These are phyloP conservation scores for Ophiodon elongatus DNA, from an alignment of 2,113 vertebrate species.

Conservation along the genomic window DNA sequence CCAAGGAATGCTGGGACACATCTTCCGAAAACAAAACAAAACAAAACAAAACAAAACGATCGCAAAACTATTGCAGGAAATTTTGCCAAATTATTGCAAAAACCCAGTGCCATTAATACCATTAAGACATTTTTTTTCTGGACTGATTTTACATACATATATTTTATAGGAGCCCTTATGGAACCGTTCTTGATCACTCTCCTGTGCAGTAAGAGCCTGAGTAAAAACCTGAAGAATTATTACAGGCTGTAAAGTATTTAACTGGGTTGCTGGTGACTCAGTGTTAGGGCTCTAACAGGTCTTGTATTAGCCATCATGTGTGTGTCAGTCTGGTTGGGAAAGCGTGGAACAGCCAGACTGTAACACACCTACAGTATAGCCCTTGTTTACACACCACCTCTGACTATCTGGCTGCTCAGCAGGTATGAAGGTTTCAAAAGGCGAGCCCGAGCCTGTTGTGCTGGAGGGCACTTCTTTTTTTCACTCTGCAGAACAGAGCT, in stretches of 20 bases:
- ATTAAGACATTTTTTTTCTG: not conserved
- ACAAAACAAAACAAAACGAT: not conserved
- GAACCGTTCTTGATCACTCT: not conserved
- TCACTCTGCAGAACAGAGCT: not conserved
- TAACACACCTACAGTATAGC: constrained; percentile 29
- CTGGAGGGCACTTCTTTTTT: constrained; percentile 51
- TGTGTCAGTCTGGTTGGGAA: constrained; percentile 37
- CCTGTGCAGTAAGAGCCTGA: not conserved
- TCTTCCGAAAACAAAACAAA: no score
- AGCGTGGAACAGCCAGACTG: constrained; percentile 24
- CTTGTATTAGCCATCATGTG: constrained; percentile 4
- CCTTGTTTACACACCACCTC: constrained; percentile 46
- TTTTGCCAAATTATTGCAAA: no score
- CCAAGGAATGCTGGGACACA: not conserved
- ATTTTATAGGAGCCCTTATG: not conserved
- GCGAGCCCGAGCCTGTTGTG: constrained; percentile 63
- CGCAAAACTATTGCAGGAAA: not conserved
- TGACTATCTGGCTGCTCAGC: constrained; percentile 42
- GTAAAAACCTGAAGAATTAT: not conserved
- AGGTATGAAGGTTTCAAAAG: constrained; percentile 49
- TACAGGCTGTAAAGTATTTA: not conserved
- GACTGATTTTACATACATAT: not conserved
- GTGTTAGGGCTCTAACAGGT: not conserved
- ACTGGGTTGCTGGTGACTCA: constrained; percentile 6
- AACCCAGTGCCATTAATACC: not conserved